Evolutionary conservation across 2,113 vertebrate species (phyloP).

Genomic region (Todiramphus saurophagus): DNA sequence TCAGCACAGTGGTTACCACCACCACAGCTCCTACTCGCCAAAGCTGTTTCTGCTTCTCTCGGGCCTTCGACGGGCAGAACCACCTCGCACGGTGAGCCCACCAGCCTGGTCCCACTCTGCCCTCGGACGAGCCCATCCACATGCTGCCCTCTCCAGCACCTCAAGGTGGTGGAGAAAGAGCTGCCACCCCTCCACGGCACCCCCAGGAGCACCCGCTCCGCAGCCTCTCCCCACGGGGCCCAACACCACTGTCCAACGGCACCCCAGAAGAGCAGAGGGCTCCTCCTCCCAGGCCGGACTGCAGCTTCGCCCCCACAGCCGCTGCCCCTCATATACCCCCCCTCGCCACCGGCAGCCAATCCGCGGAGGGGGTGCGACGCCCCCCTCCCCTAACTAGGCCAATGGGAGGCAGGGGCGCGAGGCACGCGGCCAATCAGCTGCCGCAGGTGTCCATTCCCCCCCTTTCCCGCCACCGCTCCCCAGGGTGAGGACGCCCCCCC

Average conservation of each 20-base stretch:
- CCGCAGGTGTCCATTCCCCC: not conserved
- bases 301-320: rapidly evolving
- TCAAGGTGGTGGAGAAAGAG: rapidly evolving
- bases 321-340: not conserved
- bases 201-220: rapidly evolving
- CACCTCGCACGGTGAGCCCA: rapidly evolving
- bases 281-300: rapidly evolving
- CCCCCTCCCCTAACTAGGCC: not conserved
- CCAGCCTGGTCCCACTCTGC: not conserved
- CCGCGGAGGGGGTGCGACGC: not conserved
- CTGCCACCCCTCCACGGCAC: not conserved
- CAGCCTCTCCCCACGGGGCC: rapidly evolving
- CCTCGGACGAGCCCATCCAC: rapidly evolving
- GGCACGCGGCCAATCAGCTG: constrained; percentile 3
- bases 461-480: not conserved
- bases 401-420: constrained; percentile 29
- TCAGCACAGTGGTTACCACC: rapidly evolving
- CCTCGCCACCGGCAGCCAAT: not conserved
- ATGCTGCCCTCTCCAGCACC: not conserved
- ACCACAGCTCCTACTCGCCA: not conserved
- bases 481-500: not conserved
- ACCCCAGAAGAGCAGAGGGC: not conserved
- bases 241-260: rapidly evolving
- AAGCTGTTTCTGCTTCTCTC: not conserved
- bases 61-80: rapidly evolving